Base-by-base conservation (phyloP, 1,140 invertebrate genomes). In the Procambarus virginalis region DNA sequence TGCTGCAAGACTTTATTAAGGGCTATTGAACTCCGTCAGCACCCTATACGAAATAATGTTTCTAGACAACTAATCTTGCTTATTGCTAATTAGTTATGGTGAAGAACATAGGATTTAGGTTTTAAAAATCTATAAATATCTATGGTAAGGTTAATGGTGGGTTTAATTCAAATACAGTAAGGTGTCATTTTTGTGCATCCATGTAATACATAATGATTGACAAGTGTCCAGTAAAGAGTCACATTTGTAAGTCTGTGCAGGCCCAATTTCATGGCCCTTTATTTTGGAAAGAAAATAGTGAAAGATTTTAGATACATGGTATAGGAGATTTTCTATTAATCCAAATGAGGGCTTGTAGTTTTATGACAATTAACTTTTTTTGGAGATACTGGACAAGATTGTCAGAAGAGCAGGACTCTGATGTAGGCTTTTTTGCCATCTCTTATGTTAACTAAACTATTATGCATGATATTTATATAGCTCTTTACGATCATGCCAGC, bases 331-430 rank as follows among this genome's bases (percentile, higher is more conserved):
- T 87, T 87, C 86, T 80, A 81, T 80, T 34, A 80, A 17, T 70
- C 48, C 49, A 68, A 55, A 80, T 2, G 10, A 87, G 64, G 64
- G 34, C 20, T n/a, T 68, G 77, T 81, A 80, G 58, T 87, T 80
- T 87, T 87, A 60, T 70, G 79, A 87, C 17, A 87, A 51, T 73
- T 45, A 73, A 68, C 68, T 87, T 87, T 86, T 34, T 55, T 80
- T 79, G 86, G 51, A 81, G 48, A 78, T 81, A 80, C 73, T 79
- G 78, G 86, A 80, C 64, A 87, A 79, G 78, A 64, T 70, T 49
- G 49, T 79, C 60, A 77, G 45, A 84, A 89, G 82, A 89, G 88
- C 88, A 89, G 88, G 82, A 84, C 88, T 89, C 88, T 89, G 84
- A 60, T 14, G 75, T 84, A 78, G 82, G 80, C 81, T 89, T 77